Percentiles rank a stretch among this genome's conserved stretches.
Conservation (phyloP, 2,888 invertebrate species). For the Sminthurinus aureus region DNA sequence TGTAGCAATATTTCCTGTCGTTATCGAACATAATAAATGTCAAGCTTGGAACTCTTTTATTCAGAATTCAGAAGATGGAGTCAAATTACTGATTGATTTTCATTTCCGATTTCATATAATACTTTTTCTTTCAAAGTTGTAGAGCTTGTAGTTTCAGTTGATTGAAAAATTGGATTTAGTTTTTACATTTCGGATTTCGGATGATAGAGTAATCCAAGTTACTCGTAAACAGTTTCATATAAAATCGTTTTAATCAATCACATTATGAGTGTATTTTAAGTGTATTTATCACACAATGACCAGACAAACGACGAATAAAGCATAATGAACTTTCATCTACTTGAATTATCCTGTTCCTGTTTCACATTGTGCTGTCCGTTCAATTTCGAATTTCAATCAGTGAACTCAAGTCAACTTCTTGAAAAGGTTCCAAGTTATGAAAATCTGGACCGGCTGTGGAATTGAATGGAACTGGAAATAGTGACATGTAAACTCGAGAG, state of each 20-base stretch:
- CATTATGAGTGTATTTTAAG: too few species aligned
- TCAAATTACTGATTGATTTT: not conserved
- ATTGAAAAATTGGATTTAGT: too few species aligned
- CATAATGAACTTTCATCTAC: not conserved
- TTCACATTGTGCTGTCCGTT: not conserved
- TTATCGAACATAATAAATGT: too few species aligned
- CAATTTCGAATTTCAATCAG: not conserved
- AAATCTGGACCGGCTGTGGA: conserved; percentile 64
- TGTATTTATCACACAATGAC: too few species aligned
- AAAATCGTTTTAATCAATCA: not conserved
- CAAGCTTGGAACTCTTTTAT: too few species aligned
- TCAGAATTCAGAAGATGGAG: not conserved
- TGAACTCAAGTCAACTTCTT: conserved; percentile 24
- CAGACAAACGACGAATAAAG: too few species aligned
- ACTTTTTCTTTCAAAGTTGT: too few species aligned
- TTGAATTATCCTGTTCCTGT: not conserved
- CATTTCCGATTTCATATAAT: too few species aligned
- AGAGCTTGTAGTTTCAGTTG: too few species aligned
- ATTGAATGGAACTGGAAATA: conserved; percentile 64
- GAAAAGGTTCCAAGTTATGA: conserved; percentile 5
- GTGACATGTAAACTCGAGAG: conserved; percentile 64
- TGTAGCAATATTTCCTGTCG: too few species aligned
- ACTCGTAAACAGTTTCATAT: not conserved
- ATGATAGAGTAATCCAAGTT: not conserved
- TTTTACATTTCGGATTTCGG: too few species aligned